Conservation (phyloP, 2,888 invertebrate genomes). For the Cephus pygmeus region DNA sequence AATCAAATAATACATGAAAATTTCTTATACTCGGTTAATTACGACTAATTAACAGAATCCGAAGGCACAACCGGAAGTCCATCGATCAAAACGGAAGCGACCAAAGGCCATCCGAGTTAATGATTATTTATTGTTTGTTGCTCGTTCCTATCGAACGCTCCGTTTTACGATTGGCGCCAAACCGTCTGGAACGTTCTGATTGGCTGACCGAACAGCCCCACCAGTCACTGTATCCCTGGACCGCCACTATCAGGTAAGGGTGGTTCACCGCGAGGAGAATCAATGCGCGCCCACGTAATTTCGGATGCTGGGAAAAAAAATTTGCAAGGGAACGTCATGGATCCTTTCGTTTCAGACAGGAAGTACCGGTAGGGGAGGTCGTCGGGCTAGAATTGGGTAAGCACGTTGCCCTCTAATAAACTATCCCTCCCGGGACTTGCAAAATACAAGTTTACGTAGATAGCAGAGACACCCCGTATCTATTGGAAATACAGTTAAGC, state of each 20-base stretch:
- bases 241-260: constrained; percentile 19
- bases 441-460: background rate
- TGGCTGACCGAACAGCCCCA: constrained; percentile 36
- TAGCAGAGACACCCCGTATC: background rate
- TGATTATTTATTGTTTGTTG: constrained; percentile 21
- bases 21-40: background rate
- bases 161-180: constrained; percentile 50
- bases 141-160: constrained; percentile 20
- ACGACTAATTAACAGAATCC: background rate
- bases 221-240: constrained; percentile 10
- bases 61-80: background rate
- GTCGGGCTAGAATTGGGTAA: background rate
- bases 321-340: background rate
- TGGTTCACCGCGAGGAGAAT: constrained; percentile 28
- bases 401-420: background rate
- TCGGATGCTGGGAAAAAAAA: background rate
- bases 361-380: background rate
- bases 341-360: background rate
- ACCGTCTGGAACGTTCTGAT: constrained; percentile 48
- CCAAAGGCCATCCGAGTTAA: background rate
- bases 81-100: background rate
- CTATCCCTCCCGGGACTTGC: background rate
- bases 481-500: background rate
- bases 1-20: background rate
- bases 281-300: constrained; percentile 17